Base-by-base conservation (phyloP, 1,140 invertebrate species). In the Drosophila saltans region DNA sequence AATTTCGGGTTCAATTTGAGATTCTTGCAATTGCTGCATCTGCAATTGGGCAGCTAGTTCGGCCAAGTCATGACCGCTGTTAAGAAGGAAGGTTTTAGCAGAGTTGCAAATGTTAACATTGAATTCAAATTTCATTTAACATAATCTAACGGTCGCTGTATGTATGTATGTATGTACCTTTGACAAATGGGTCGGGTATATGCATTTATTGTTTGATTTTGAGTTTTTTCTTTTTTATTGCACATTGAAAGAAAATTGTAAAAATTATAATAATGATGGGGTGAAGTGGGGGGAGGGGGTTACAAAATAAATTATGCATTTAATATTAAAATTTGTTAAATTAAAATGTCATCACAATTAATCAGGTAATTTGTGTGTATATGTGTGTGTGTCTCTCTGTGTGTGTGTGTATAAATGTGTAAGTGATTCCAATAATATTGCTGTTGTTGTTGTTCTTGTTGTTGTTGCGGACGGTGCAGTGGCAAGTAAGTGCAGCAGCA, bases 301-400 rank as follows among this genome's bases (percentile, higher is more conserved):
- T 26, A 52, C 45, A 52, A 52, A 79, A 81, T 75, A 75, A 81
- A 61, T 78, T 77, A 81, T 66, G 69, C 60, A 72, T 65, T 59
- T 69, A 76, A 24, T 72, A 62, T 69, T 67, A 55, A 55, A 68
- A 63, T 26, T 48, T 75, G 81, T 73, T 81, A 80, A 86, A 77
- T 77, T 77, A 69, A 81, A 79, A 81, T 82, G 66, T 79, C 72
- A 86, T 86, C 83, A 86, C 83, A 86, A 86, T 88, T 75, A 75
- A 41, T 86, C 83, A 86, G 83, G 83, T 86, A 86, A 79, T 75
- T 67, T 82, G 63, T 69, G 69, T 66, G 74, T 63, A 45, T 63
- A 39, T 71, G 10, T 61, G 26, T 66, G 3, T 8, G 43, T 45
- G 7, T 16, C 16, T 16, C 16, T 16, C 16, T 78, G 66, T 66